phyloP scores from a whole-genome alignment of 2,888 invertebrate genomes.

The Boloria euphrosyne region DNA sequence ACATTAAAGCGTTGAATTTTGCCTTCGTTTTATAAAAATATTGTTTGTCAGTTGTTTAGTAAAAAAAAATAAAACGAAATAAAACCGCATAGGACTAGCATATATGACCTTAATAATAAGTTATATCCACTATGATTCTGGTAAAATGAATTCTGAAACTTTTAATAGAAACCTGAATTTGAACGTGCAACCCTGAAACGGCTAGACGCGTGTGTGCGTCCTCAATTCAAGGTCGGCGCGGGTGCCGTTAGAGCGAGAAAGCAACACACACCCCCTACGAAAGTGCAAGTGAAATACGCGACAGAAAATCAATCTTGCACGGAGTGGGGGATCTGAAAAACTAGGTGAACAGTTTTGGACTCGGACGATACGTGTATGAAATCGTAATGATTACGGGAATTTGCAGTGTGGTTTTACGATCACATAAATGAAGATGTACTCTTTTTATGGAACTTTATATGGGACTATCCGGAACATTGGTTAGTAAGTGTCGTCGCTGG shows the following conservation, averaged over 20 bases:
- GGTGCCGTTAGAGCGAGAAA: constrained; percentile 60
- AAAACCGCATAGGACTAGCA: no score
- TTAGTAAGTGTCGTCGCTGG: not conserved
- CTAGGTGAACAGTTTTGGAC: constrained; percentile 70
- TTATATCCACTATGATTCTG: no score
- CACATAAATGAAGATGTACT: not conserved
- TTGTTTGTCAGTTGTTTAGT: no score
- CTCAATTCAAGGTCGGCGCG: constrained; percentile 78
- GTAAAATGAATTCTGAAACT: no score
- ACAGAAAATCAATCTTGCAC: constrained; percentile 81
- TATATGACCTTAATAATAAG: no score
- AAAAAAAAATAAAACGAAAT: no score
- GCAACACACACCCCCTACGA: constrained; percentile 58
- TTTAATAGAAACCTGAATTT: constrained; percentile 12
- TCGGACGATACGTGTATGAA: constrained; percentile 48
- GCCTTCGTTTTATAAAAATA: no score
- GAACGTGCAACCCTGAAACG: constrained; percentile 42
- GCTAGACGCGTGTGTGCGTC: constrained; percentile 60
- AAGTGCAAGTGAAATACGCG: constrained; percentile 79
- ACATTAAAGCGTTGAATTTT: no score
- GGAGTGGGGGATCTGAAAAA: constrained; percentile 68
- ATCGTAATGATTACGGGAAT: constrained; percentile 36
- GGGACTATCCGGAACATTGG: not conserved
- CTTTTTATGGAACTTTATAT: no score
- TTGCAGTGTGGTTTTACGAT: constrained; percentile 27